Conservation (phyloP, 2,113 vertebrate genomes). For the Phylloscopus trochiloides region DNA sequence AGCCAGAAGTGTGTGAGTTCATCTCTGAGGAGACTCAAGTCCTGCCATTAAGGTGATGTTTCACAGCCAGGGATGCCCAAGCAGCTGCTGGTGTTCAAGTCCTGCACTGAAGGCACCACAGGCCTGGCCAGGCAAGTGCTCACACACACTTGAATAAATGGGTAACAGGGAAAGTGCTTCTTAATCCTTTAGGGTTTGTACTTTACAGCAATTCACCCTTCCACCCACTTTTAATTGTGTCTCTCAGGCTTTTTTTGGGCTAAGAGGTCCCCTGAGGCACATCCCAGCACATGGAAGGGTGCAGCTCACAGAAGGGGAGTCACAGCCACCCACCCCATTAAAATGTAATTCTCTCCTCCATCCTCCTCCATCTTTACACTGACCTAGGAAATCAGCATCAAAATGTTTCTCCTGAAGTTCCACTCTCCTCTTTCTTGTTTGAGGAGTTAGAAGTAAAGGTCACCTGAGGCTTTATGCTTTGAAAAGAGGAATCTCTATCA, state of each 20-base stretch:
- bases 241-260: background rate
- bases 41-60: background rate
- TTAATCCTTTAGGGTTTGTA: background rate
- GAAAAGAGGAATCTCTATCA: background rate
- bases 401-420: background rate
- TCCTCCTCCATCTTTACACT: background rate
- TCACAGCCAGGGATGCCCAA: background rate
- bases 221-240: background rate
- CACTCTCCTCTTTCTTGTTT: background rate
- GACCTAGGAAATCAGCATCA: background rate
- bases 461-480: background rate
- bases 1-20: background rate
- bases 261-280: background rate
- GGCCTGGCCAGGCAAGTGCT: background rate
- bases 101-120: rapidly evolving
- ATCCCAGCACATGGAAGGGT: background rate
- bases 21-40: background rate
- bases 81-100: background rate
- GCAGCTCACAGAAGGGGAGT: background rate
- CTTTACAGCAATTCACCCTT: background rate
- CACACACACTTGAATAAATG: too few relatives aligned
- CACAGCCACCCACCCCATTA: background rate
- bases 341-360: background rate
- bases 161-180: background rate
- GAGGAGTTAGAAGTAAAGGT: background rate